Evolutionary conservation across 2,888 invertebrate genomes (phyloP).

Genomic region (Frankliniella fusca): DNA sequence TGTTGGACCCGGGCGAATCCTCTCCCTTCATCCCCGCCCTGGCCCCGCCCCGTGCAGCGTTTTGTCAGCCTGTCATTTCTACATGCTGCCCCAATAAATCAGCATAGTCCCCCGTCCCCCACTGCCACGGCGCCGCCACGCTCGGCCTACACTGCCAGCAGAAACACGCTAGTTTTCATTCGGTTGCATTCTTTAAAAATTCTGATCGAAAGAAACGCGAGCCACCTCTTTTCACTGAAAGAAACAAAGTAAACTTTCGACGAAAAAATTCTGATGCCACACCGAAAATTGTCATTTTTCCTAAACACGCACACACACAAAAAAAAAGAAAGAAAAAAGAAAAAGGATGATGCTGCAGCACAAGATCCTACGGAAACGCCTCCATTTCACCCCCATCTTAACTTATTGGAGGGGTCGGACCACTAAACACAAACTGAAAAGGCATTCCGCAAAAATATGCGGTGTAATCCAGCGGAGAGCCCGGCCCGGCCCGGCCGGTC

Average conservation of each 20-base stretch:
- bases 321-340: background rate
- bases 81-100: slow-evolving; percentile 16
- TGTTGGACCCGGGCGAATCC: no score
- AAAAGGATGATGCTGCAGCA: background rate
- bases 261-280: no score
- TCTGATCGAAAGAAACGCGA: no score
- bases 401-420: background rate
- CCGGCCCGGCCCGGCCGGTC: background rate
- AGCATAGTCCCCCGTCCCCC: background rate
- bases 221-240: no score
- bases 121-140: background rate
- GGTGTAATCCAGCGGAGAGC: background rate
- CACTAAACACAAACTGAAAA: slow-evolving; percentile 23
- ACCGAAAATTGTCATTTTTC: no score
- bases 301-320: background rate
- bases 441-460: slow-evolving; percentile 14
- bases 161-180: no score
- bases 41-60: background rate
- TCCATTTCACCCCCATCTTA: no score
- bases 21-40: background rate
- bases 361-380: background rate
- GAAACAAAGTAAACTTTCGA: no score
- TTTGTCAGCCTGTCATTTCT: slow-evolving; percentile 18
- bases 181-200: no score
- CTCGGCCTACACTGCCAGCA: no score